phyloP scores from a whole-genome alignment of 2,797 vertebrate species.

The Periophthalmus magnuspinnatus region DNA sequence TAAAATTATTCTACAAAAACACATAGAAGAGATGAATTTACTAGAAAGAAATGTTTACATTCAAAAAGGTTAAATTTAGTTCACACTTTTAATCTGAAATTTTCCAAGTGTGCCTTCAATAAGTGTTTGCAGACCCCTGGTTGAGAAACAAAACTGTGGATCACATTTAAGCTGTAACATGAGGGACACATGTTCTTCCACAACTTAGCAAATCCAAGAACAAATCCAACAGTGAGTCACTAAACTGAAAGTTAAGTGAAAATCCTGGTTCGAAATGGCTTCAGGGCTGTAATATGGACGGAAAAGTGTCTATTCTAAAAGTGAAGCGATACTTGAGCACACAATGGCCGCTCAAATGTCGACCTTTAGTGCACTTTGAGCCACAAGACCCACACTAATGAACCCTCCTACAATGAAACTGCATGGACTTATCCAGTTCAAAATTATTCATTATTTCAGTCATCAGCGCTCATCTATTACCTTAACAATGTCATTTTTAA shows the following conservation, averaged over 20 bases:
- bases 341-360: slow-evolving; percentile 4
- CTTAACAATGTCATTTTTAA: background rate
- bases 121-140: too few species aligned
- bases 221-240: background rate
- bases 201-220: too few species aligned
- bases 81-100: too few species aligned
- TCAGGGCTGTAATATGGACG: background rate
- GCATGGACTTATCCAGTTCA: background rate
- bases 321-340: background rate
- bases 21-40: too few species aligned
- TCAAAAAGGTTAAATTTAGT: too few species aligned
- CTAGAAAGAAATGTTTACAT: too few species aligned
- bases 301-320: background rate
- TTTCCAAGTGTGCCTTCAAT: too few species aligned
- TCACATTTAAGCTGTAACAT: too few species aligned
- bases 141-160: too few species aligned
- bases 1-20: too few species aligned
- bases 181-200: too few species aligned
- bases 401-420: background rate
- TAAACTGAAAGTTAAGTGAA: background rate
- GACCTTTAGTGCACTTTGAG: slow-evolving; percentile 10
- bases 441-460: background rate
- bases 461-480: background rate
- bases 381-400: background rate
- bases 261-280: background rate